phyloP scores from a whole-genome alignment of 2,113 vertebrate genomes.

The Mobula birostris region DNA sequence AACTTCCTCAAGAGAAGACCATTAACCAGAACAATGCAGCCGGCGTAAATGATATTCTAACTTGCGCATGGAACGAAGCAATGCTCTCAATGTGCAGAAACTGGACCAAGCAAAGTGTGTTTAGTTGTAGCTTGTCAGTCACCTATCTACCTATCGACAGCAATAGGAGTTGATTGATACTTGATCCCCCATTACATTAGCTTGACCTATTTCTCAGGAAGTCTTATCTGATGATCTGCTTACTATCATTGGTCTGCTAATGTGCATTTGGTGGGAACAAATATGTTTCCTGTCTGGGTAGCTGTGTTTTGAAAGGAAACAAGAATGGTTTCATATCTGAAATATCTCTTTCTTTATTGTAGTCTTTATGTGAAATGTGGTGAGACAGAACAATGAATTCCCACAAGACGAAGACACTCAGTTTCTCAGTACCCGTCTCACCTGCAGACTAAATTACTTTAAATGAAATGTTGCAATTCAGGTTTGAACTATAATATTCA shows the following conservation, averaged over 20 bases:
- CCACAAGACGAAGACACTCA: neutral
- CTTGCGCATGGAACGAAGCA: neutral
- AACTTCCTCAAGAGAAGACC: neutral
- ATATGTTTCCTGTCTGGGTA: neutral
- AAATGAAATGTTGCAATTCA: neutral
- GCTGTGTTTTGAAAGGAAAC: neutral
- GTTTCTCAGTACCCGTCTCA: neutral
- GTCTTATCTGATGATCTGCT: neutral
- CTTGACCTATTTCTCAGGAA: neutral
- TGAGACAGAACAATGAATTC: neutral
- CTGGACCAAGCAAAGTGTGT: neutral
- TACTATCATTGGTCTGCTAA: neutral
- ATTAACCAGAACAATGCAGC: neutral
- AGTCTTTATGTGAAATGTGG: neutral
- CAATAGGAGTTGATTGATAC: neutral
- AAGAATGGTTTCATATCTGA: constrained; percentile 31
- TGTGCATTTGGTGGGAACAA: neutral
- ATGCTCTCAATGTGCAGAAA: neutral
- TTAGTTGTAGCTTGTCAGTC: neutral
- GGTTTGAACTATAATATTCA: neutral
- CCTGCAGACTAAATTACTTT: neutral
- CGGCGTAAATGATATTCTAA: neutral
- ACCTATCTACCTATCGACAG: neutral
- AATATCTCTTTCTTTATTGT: constrained; percentile 1
- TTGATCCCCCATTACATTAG: neutral